phyloP scores from a whole-genome alignment of 2,888 invertebrate genomes.

The Blera fallax region DNA sequence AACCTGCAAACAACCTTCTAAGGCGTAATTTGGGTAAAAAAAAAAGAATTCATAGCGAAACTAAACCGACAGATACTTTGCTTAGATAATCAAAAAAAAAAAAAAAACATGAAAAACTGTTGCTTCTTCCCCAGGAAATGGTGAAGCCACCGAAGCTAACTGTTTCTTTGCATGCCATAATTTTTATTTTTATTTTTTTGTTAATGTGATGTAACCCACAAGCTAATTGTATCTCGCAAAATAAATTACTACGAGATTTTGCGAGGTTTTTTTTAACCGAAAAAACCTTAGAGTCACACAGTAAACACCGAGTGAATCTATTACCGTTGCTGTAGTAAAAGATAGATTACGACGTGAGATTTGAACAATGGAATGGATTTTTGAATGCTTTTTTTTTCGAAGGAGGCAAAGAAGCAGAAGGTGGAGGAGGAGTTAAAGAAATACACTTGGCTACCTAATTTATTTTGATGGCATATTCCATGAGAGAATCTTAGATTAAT shows the following conservation, averaged over 20 bases:
- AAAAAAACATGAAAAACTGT: conserved; percentile 30
- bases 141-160: conserved; percentile 25
- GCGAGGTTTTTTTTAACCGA: conserved; percentile 17
- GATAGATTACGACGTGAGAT: conserved; percentile 50
- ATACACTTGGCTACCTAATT: conserved; percentile 43
- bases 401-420: not conserved
- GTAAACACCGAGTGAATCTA: conserved; percentile 4
- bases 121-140: conserved; percentile 46
- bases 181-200: conserved; percentile 11
- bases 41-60: conserved; percentile 47
- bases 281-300: conserved; percentile 29
- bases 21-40: conserved; percentile 22
- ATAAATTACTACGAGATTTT: conserved; percentile 57
- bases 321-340: conserved; percentile 51
- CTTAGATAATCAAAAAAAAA: conserved; percentile 40
- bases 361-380: conserved; percentile 56
- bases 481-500: conserved; percentile 60
- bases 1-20: conserved; percentile 30
- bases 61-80: conserved; percentile 49
- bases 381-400: not conserved
- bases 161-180: conserved; percentile 36
- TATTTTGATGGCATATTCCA: conserved; percentile 55
- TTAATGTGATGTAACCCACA: conserved; percentile 49
- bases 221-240: conserved; percentile 51
- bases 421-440: not conserved